These are phyloP conservation scores for Carduelis carduelis DNA, from an alignment of 2,797 vertebrate genomes.

Conservation along the genomic window DNA sequence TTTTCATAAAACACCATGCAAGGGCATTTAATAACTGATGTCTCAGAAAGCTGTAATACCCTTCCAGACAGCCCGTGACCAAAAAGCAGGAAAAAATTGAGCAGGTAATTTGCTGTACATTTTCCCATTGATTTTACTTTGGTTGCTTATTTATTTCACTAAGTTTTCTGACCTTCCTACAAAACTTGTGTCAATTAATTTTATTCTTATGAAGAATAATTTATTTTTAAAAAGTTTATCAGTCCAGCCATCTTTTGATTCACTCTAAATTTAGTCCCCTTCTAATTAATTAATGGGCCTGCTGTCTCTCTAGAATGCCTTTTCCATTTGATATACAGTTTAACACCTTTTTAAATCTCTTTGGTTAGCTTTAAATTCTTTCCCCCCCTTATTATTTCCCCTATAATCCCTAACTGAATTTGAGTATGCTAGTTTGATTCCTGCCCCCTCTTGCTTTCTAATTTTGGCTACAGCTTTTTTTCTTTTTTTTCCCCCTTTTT, in stretches of 20 bases:
- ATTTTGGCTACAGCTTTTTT: slow-evolving; percentile 44
- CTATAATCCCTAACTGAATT: slow-evolving; percentile 44
- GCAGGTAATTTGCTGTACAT: neutral
- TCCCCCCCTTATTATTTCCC: slow-evolving; percentile 7
- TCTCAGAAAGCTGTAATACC: neutral
- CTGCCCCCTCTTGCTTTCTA: slow-evolving; percentile 49
- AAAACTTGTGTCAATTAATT: neutral
- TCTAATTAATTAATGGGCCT: slow-evolving; percentile 42
- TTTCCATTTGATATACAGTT: slow-evolving; percentile 14
- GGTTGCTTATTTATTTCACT: neutral
- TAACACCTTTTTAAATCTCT: slow-evolving; percentile 28
- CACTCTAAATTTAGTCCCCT: slow-evolving; percentile 1
- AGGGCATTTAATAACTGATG: neutral
- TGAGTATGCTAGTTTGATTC: slow-evolving; percentile 31
- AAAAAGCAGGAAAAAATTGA: neutral
- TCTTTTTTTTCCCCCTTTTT: accelerated
- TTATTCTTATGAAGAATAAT: neutral
- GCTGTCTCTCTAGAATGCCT: neutral
- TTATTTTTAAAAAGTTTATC: neutral
- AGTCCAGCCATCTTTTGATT: neutral
- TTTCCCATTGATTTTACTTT: neutral
- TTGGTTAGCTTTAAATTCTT: slow-evolving; percentile 7
- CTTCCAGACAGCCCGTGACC: neutral
- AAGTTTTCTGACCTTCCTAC: neutral
- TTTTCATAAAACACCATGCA: neutral